Percentiles rank a stretch among this genome's conserved stretches.
phyloP scores from a whole-genome alignment of 2,888 invertebrate genomes.

The Luperina testacea region DNA sequence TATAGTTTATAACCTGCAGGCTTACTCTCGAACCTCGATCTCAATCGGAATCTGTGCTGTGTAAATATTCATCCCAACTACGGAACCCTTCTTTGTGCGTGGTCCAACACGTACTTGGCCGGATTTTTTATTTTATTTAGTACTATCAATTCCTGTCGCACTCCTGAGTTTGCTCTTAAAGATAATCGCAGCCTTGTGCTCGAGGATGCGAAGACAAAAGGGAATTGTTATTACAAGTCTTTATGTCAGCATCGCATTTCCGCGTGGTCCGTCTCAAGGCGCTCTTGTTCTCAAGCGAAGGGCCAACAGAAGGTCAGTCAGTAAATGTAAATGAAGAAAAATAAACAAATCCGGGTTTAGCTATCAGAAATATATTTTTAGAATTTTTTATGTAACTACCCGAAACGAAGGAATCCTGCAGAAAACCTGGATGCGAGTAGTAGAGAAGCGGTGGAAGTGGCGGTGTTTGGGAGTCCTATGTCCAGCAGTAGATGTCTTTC shows the following conservation, averaged over 20 bases:
- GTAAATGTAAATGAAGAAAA: slow-evolving; percentile 47
- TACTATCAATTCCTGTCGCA: slow-evolving; percentile 8
- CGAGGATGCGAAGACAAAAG: slow-evolving; percentile 65
- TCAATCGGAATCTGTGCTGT: no score
- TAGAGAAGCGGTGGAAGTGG: background rate
- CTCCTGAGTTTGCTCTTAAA: slow-evolving; percentile 1
- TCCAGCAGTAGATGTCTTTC: background rate
- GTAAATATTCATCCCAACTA: background rate
- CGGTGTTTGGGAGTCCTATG: background rate
- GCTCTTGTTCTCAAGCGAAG: slow-evolving; percentile 73
- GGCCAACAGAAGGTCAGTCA: slow-evolving; percentile 65
- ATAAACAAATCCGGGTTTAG: slow-evolving; percentile 28
- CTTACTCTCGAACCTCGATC: no score
- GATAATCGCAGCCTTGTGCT: slow-evolving; percentile 25
- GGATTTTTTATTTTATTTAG: background rate
- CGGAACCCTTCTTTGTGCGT: background rate
- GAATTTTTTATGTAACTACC: background rate
- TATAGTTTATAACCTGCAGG: no score
- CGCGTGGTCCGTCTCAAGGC: slow-evolving; percentile 76
- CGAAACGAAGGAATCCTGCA: background rate
- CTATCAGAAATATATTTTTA: slow-evolving; percentile 7
- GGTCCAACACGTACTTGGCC: background rate
- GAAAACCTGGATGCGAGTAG: background rate
- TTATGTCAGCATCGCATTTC: slow-evolving; percentile 69
- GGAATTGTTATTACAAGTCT: slow-evolving; percentile 63